phyloP scores from a whole-genome alignment of 2,888 invertebrate genomes.

The Arrhopalites spinosus region DNA sequence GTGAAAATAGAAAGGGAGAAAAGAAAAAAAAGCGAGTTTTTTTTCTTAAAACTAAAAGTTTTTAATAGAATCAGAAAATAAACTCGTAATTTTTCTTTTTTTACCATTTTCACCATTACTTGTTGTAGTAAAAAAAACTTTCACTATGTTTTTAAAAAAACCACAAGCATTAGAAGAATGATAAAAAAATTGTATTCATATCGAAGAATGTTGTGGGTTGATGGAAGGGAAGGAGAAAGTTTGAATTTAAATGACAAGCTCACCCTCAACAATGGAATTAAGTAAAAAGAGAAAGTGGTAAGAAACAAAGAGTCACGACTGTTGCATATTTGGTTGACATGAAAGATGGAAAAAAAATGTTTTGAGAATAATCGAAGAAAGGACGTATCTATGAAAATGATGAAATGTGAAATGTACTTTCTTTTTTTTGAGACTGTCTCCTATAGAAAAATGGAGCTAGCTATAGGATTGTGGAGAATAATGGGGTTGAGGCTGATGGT shows the following conservation, averaged over 20 bases:
- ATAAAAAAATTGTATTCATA: too few species aligned
- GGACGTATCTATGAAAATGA: background rate
- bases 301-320: too few species aligned
- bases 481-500: too few species aligned
- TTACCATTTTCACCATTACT: background rate
- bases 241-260: background rate
- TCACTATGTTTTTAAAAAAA: too few species aligned
- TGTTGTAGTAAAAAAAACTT: background rate
- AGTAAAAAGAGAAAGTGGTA: too few species aligned
- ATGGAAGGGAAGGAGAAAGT: background rate
- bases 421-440: too few species aligned
- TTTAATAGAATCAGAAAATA: constrained; percentile 53
- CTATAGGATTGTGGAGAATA: too few species aligned
- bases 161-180: too few species aligned
- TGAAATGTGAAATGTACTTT: background rate
- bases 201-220: too few species aligned
- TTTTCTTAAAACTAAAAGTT: constrained; percentile 31
- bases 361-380: background rate
- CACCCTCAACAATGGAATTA: background rate
- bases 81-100: constrained; percentile 50
- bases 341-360: background rate
- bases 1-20: background rate
- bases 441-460: too few species aligned
- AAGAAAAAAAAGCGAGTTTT: constrained; percentile 41
- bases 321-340: background rate